phyloP scores from a whole-genome alignment of 2,113 vertebrate species.

The Tympanuchus pallidicinctus region DNA sequence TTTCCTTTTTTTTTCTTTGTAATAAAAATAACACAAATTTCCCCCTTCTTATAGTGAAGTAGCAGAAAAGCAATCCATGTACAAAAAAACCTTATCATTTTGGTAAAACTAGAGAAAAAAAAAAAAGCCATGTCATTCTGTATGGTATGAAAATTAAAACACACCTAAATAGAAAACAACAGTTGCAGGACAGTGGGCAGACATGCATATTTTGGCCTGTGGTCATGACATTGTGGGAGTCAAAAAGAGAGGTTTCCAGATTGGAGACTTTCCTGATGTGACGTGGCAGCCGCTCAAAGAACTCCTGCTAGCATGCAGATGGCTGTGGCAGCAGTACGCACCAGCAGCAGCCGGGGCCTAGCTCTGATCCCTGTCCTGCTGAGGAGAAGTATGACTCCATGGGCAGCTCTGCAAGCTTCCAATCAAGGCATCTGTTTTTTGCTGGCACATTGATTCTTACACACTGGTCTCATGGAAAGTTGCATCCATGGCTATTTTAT shows the following conservation, averaged over 20 bases:
- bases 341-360: background rate
- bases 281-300: background rate
- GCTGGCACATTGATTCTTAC: background rate
- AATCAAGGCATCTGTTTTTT: background rate
- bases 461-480: background rate
- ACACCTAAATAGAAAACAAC: background rate
- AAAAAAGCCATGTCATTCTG: background rate
- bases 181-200: background rate
- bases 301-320: background rate
- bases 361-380: background rate
- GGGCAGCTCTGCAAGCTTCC: background rate
- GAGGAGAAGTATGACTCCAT: accelerated
- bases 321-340: background rate
- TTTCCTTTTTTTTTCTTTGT: background rate
- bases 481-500: background rate
- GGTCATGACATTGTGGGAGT: background rate
- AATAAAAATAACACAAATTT: background rate
- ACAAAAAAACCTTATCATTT: background rate
- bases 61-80: background rate
- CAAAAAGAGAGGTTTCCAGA: background rate
- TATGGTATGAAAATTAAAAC: background rate
- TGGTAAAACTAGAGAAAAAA: background rate
- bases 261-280: background rate
- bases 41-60: background rate
- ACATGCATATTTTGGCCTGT: background rate